Conservation (phyloP, 2,888 invertebrate genomes). For the Drosophila meridionalis region DNA sequence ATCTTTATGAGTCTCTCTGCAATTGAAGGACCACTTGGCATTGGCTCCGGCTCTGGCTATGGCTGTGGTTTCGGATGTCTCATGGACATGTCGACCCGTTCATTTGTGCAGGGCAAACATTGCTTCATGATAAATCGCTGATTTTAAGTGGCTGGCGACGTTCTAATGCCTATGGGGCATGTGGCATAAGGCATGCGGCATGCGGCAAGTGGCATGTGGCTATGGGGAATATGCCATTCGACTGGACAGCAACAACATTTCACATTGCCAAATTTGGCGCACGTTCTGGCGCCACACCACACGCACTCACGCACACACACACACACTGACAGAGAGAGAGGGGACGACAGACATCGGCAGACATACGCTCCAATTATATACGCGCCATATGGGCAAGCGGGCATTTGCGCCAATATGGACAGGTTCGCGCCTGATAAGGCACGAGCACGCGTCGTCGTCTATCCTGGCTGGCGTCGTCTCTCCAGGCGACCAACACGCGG, state of each 20-base stretch:
- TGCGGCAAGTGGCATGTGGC: slow-evolving; percentile 35
- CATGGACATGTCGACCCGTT: slow-evolving; percentile 47
- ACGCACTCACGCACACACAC: background rate
- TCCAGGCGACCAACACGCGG: slow-evolving; percentile 75
- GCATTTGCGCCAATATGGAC: slow-evolving; percentile 77
- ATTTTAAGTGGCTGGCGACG: slow-evolving; percentile 73
- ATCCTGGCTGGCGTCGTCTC: slow-evolving; percentile 35
- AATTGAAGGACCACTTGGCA: slow-evolving; percentile 61
- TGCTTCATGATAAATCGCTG: slow-evolving; percentile 70
- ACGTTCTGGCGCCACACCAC: slow-evolving; percentile 77
- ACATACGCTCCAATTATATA: slow-evolving; percentile 58
- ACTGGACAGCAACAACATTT: slow-evolving; percentile 64
- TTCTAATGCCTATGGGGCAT: slow-evolving; percentile 52
- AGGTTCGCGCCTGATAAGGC: slow-evolving; percentile 78
- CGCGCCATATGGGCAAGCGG: slow-evolving; percentile 62
- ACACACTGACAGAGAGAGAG: slow-evolving; percentile 1
- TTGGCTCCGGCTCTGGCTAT: slow-evolving; percentile 25
- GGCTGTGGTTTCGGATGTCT: slow-evolving; percentile 35
- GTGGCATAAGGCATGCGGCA: slow-evolving; percentile 15
- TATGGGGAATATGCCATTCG: slow-evolving; percentile 27
- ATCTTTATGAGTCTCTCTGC: slow-evolving; percentile 65
- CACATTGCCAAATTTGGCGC: slow-evolving; percentile 75
- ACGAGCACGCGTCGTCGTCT: slow-evolving; percentile 70
- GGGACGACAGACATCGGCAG: slow-evolving; percentile 13
- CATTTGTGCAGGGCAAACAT: slow-evolving; percentile 65